Evolutionary conservation across 1,140 invertebrate species (phyloP), one percentile per base, ranked within the genome.

Genomic region (Holcopasites calliopsidis): DNA sequence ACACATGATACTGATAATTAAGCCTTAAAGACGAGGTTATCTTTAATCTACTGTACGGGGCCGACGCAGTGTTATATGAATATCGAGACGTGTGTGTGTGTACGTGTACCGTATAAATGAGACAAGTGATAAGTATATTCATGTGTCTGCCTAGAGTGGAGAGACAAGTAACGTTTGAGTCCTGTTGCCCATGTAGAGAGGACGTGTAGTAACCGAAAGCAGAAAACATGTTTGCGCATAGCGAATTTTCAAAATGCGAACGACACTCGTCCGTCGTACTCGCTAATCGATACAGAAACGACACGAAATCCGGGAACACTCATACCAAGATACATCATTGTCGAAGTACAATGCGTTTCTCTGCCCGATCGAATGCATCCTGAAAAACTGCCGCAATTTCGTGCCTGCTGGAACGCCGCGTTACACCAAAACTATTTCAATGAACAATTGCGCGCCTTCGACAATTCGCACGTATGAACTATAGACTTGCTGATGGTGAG

Each of bases 61-160:
- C 79, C 70, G 79, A 77, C 62, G 62, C 70, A 55, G 54, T 21
- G 47, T n/a, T 73, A 42, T 55, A 62, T 81, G 58, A 47, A 60
- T 77, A 61, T 80, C 70, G 18, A 82, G 11, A 82, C 64, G 66
- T 80, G 77, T 66, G 66, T 82, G 68, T 77, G n/a, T n/a, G n/a
- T n/a, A n/a, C 21, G 64, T 80, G 58, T 49, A 23, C n/a, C n/a
- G n/a, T n/a, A n/a, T 79, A 54, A 21, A 50, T 74, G 49, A 62
- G 26, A 42, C 18, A 62, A 54, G 33, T 81, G 38, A 62, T 47
- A 49, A 42, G 38, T 66, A 49, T 31, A 60, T 62, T 13, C n/a
- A n/a, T 69, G 57, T 68, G 16, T 70, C 35, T 33, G 57, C 13
- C 61, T 69, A 33, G 26, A 54, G n/a, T 38, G 38, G 23, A 42